Conservation (phyloP, 2,888 invertebrate species). For the Cosmia pyralina region DNA sequence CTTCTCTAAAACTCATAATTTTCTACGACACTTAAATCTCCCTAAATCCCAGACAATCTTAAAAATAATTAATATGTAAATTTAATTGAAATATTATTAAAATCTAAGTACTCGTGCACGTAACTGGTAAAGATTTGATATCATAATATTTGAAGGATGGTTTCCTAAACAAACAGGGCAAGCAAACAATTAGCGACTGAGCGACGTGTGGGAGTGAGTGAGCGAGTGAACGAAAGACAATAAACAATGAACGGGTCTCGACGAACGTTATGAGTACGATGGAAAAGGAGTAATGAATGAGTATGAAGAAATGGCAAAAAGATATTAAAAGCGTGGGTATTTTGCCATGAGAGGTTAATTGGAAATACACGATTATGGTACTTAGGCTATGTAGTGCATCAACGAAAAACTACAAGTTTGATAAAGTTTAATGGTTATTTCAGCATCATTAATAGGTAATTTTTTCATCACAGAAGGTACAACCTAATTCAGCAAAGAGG, state of each 20-base stretch:
- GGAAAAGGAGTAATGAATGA: neutral
- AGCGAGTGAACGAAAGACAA: constrained; percentile 30
- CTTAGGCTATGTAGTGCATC: neutral
- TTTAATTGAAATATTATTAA: constrained; percentile 41
- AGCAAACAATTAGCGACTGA: constrained; percentile 48
- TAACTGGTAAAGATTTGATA: constrained; percentile 22
- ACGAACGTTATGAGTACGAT: neutral
- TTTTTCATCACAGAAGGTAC: too few relatives aligned
- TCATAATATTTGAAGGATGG: constrained; percentile 32
- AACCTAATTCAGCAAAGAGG: neutral
- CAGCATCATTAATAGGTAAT: neutral
- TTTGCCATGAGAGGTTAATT: neutral
- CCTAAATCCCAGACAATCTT: neutral
- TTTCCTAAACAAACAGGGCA: constrained; percentile 46
- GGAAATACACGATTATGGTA: neutral
- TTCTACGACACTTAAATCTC: neutral
- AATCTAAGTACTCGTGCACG: constrained; percentile 9
- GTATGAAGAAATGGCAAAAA: neutral
- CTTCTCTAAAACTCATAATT: neutral
- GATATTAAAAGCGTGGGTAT: neutral
- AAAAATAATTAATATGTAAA: constrained; percentile 43
- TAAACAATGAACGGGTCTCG: constrained; percentile 11
- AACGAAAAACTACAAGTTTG: neutral
- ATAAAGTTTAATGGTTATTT: neutral
- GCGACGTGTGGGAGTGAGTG: constrained; percentile 18